Conservation (phyloP, 2,113 vertebrate species). For the Lanius ludovicianus region DNA sequence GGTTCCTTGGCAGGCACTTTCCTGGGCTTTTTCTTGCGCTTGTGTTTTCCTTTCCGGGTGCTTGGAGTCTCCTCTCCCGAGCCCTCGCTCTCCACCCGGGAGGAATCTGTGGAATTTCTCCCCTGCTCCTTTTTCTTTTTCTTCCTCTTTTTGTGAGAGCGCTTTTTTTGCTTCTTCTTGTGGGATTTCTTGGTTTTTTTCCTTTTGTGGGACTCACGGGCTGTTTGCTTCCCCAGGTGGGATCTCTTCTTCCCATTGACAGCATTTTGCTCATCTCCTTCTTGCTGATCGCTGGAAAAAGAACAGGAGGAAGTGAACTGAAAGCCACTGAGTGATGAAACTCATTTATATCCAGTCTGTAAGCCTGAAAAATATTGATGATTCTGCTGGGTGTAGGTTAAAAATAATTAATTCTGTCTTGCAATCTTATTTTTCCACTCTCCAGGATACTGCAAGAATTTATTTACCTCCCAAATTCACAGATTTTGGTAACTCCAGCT, state of each 20-base stretch:
- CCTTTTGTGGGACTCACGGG: slow-evolving; percentile 71
- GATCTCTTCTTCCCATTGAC: slow-evolving; percentile 78
- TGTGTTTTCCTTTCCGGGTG: slow-evolving; percentile 67
- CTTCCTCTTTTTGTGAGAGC: slow-evolving; percentile 82
- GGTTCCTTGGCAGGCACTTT: slow-evolving; percentile 73
- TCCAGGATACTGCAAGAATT: not conserved
- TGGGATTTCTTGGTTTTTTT: slow-evolving; percentile 88
- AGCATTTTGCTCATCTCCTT: slow-evolving; percentile 53
- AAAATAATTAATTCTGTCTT: not conserved
- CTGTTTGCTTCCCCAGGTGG: slow-evolving; percentile 65
- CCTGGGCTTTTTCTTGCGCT: slow-evolving; percentile 73
- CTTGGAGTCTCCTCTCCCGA: slow-evolving; percentile 65
- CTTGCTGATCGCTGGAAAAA: slow-evolving; percentile 72
- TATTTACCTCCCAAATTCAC: not conserved
- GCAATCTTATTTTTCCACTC: not conserved
- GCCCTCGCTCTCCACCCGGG: slow-evolving; percentile 66
- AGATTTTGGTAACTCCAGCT: not conserved
- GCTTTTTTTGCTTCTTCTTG: slow-evolving; percentile 89
- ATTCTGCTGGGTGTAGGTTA: not conserved
- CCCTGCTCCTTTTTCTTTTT: slow-evolving; percentile 77
- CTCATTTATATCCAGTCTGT: not conserved
- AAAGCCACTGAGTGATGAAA: not conserved
- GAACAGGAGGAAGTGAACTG: not conserved
- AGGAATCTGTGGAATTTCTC: slow-evolving; percentile 67
- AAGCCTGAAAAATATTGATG: not conserved